Evolutionary conservation across 2,113 vertebrate genomes (phyloP), one percentile per base, ranked within the genome.

Genomic region (Collichthys lucidus): DNA sequence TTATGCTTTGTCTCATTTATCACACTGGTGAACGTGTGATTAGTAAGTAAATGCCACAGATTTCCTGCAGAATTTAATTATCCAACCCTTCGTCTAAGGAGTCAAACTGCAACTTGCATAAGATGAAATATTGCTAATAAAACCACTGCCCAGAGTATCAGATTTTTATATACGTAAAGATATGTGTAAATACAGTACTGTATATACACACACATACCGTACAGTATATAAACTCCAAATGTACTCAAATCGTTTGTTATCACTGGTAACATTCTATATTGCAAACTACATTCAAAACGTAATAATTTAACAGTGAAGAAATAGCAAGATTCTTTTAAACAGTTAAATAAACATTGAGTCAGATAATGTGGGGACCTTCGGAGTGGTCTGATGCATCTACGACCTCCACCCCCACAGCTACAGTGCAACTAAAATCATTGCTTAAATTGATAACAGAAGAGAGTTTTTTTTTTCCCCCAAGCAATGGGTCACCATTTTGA

Each of bases 341-440:
- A 63, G 24, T 47, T 50, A n/a, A 20, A 57, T 17, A 47, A 69
- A 52, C 20, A 15, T 19, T 5, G 20, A 49, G 42, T 52, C 6
- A 0, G 16, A 29, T n/a, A 50, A 26, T 26, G 56, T 11, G 22
- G 50, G 56, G 22, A 40, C 19, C 31, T 29, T 60, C 29, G 2
- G 64, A 69, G 74, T 24, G 52, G 35, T 77, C 55, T 26, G 44
- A 19, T 26, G 53, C 22, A 4, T 53, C n/a, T 2, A 29, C 22
- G 4, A 4, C 26, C n/a, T 8, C 7, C 19, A 57, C 14, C 63
- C 29, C n/a, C 24, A 29, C 68, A 16, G 55, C 74, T 82, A 79
- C 84, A 92, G 87, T 90, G 87, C 90, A 92, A 84, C 86, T 78
- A 64, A 84, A 86, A 61, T 66, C 69, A 80, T 80, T 52, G 65